Percentiles rank a stretch among this genome's conserved stretches.
Evolutionary conservation across 2,797 vertebrate genomes (phyloP).

Genomic region (Chloroceryle amazona): DNA sequence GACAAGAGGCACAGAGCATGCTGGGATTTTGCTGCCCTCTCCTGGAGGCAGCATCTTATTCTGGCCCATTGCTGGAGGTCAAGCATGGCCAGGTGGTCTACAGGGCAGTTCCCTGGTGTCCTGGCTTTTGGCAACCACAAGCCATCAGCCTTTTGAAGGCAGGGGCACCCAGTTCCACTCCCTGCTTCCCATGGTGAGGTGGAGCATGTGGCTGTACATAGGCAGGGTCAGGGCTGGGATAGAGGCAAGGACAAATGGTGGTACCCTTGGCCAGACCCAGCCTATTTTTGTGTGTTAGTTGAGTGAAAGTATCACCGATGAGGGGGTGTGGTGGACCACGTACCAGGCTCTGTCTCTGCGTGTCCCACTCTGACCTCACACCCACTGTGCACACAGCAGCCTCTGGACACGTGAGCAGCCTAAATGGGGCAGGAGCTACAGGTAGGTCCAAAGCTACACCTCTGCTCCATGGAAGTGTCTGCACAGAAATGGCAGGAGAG

Average conservation of each 20-base stretch:
- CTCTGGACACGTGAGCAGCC: not conserved
- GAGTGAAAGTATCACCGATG: not conserved
- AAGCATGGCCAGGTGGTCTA: not conserved
- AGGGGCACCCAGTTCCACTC: not conserved
- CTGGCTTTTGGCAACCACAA: not conserved
- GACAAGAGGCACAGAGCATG: not conserved
- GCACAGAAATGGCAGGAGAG: not conserved
- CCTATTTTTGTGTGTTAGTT: not conserved
- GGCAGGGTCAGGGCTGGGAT: not conserved
- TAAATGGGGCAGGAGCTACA: not conserved
- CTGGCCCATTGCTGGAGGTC: not conserved
- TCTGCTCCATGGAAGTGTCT: accelerated
- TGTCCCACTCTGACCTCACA: not conserved
- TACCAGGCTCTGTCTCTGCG: not conserved
- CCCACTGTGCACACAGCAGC: not conserved
- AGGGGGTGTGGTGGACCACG: not conserved
- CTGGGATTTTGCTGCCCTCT: slow-evolving; percentile 47
- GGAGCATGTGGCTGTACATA: accelerated
- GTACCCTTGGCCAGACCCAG: not conserved
- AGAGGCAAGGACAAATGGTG: not conserved
- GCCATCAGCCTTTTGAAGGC: accelerated
- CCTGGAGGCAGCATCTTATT: not conserved
- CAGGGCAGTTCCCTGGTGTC: accelerated
- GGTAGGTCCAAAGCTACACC: not conserved
- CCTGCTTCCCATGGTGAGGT: not conserved